Percentiles rank a stretch among this genome's conserved stretches.
These are phyloP conservation scores for Tetragonisca angustula DNA, from an alignment of 2,888 invertebrate species.

Conservation along the genomic window DNA sequence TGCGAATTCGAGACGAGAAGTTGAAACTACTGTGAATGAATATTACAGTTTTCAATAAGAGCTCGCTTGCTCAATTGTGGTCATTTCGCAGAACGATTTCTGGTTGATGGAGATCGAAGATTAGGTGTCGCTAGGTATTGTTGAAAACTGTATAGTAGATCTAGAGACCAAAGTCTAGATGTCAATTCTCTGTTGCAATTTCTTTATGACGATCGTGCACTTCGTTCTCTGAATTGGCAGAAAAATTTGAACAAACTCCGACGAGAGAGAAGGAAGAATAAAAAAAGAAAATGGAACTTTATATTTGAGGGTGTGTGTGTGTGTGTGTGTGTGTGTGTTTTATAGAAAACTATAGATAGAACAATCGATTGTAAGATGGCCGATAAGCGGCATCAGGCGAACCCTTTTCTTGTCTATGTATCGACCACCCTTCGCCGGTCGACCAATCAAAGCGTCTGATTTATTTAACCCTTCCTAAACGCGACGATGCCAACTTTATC, in stretches of 20 bases:
- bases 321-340: neutral
- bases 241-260: neutral
- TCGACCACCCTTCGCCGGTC: conserved; percentile 65
- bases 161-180: no score
- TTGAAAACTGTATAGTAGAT: no score
- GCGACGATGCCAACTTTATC: conserved; percentile 33
- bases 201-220: no score
- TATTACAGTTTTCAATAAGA: neutral
- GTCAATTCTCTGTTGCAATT: neutral
- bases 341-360: neutral
- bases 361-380: conserved; percentile 65
- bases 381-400: conserved; percentile 44
- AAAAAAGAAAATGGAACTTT: neutral
- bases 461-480: conserved; percentile 78
- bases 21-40: neutral
- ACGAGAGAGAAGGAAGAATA: neutral
- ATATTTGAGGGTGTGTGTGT: neutral
- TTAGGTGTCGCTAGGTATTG: no score
- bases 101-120: neutral
- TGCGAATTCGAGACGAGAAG: neutral
- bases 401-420: conserved; percentile 61
- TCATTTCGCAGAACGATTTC: neutral
- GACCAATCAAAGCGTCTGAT: conserved; percentile 77
- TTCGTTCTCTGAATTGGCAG: no score
- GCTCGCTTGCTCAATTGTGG: neutral